These are phyloP conservation scores for Ochlodes sylvanus DNA, from an alignment of 2,888 invertebrate genomes.

Conservation along the genomic window DNA sequence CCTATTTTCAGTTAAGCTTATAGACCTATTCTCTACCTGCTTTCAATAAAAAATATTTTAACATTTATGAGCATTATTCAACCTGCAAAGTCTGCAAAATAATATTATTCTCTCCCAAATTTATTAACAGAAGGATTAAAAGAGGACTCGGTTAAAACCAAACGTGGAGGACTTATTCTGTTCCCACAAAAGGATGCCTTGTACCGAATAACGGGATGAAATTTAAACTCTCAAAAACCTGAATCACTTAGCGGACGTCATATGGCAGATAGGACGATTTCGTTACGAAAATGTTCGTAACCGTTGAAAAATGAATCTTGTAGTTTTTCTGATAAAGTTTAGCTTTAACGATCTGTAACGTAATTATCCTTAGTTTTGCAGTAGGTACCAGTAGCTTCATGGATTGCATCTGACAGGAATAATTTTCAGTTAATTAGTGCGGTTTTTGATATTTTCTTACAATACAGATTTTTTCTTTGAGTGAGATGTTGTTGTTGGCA, in stretches of 20 bases:
- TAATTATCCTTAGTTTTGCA: slow-evolving; percentile 19
- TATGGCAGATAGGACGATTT: slow-evolving; percentile 41
- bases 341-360: not conserved
- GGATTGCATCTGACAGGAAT: slow-evolving; percentile 56
- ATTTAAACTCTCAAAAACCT: slow-evolving; percentile 34
- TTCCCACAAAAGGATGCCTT: not conserved
- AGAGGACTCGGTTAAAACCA: not conserved
- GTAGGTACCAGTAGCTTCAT: slow-evolving; percentile 38
- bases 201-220: not conserved
- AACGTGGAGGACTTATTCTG: not conserved
- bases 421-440: slow-evolving; percentile 69
- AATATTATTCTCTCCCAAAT: too few relatives aligned
- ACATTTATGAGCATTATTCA: too few relatives aligned
- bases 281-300: slow-evolving; percentile 19
- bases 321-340: not conserved
- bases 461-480: slow-evolving; percentile 40
- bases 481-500: slow-evolving; percentile 39
- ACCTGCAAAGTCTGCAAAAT: too few relatives aligned
- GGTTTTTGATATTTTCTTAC: slow-evolving; percentile 41
- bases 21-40: too few relatives aligned
- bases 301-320: slow-evolving; percentile 15
- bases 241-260: slow-evolving; percentile 35
- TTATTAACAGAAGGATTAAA: too few relatives aligned
- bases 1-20: too few relatives aligned
- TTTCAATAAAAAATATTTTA: too few relatives aligned